These are phyloP conservation scores for Sminthurides aquaticus DNA, from an alignment of 2,888 invertebrate genomes.

Conservation along the genomic window DNA sequence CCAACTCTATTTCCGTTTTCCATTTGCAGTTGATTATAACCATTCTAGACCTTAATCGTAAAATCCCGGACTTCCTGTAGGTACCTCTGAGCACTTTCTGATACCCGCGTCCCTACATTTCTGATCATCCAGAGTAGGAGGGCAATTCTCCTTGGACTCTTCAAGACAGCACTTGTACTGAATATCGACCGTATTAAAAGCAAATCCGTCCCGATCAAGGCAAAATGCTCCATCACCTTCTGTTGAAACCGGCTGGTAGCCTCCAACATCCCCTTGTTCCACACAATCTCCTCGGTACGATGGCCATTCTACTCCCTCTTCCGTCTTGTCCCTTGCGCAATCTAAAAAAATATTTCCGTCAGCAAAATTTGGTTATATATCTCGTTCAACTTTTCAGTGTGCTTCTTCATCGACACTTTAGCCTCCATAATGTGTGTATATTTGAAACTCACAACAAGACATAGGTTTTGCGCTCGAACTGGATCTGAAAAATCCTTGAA, in stretches of 20 bases:
- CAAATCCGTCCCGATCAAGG: slow-evolving; percentile 38
- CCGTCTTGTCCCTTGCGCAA: not conserved
- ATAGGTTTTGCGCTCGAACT: not conserved
- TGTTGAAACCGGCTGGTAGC: not conserved
- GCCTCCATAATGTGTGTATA: not conserved
- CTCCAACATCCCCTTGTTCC: not conserved
- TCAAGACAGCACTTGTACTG: slow-evolving; percentile 23
- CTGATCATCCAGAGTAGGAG: not conserved
- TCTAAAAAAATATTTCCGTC: not conserved
- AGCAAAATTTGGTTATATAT: too few species aligned
- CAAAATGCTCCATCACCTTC: slow-evolving; percentile 24
- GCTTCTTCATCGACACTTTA: too few species aligned
- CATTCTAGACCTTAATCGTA: too few species aligned
- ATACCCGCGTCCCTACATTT: not conserved
- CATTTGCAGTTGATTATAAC: too few species aligned
- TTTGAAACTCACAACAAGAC: not conserved
- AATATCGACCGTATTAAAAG: slow-evolving; percentile 18
- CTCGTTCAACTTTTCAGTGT: too few species aligned
- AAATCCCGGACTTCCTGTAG: not conserved
- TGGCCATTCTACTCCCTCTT: not conserved
- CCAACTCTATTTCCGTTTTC: too few species aligned
- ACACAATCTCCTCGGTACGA: not conserved
- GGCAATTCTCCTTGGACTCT: not conserved
- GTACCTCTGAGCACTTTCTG: not conserved
- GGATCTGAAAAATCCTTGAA: not conserved